Percentiles rank a stretch among this genome's conserved stretches.
phyloP scores from a whole-genome alignment of 2,113 vertebrate genomes.

The Oryzias celebensis region DNA sequence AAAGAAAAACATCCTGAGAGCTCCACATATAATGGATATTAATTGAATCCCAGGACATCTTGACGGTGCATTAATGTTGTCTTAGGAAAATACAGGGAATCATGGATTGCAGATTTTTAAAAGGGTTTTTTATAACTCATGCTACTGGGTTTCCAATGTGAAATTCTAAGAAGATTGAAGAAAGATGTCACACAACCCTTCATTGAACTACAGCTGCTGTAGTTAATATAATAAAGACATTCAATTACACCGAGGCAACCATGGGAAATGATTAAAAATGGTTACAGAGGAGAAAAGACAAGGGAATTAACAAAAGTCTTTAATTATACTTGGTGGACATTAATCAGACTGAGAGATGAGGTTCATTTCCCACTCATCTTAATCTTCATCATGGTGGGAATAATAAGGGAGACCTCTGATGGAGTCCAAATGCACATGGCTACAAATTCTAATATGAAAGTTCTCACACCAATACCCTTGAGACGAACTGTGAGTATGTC shows the following conservation, averaged over 20 bases:
- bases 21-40: no score
- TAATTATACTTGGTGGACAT: slow-evolving; percentile 79
- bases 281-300: slow-evolving; percentile 66
- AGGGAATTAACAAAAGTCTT: slow-evolving; percentile 80
- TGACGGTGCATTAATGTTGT: background rate
- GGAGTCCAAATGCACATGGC: slow-evolving; percentile 16
- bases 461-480: background rate
- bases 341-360: slow-evolving; percentile 76
- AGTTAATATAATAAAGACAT: slow-evolving; percentile 58
- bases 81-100: background rate
- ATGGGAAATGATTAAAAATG: slow-evolving; percentile 75
- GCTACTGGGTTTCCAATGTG: slow-evolving; percentile 8
- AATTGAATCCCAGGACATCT: no score
- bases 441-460: background rate
- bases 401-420: slow-evolving; percentile 37
- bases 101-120: background rate
- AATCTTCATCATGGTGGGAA: slow-evolving; percentile 70
- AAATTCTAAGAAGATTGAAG: slow-evolving; percentile 30
- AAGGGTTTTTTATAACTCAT: background rate
- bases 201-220: slow-evolving; percentile 15
- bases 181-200: slow-evolving; percentile 26
- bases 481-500: slow-evolving; percentile 4
- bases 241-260: slow-evolving; percentile 63
- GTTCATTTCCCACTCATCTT: slow-evolving; percentile 77
- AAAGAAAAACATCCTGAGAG: no score